Conservation (phyloP, 1,140 invertebrate species). For the Rhagoletis pomonella region DNA sequence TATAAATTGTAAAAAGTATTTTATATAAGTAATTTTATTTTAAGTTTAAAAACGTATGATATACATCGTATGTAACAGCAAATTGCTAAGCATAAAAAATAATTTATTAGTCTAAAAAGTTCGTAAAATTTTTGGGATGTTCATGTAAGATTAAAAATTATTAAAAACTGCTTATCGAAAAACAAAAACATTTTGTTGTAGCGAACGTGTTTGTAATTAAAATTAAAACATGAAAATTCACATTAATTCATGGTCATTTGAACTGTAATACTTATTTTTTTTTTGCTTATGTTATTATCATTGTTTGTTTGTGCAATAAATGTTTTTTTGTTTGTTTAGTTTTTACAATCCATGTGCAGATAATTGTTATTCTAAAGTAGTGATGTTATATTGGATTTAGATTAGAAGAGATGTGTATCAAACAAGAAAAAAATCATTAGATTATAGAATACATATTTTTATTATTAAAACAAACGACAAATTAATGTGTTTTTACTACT, state of each 20-base stretch:
- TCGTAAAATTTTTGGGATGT: not conserved
- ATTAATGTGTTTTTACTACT: not conserved
- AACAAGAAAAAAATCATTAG: conserved; percentile 23
- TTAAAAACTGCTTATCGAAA: not conserved
- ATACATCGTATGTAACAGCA: too few relatives aligned
- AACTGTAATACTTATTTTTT: not conserved
- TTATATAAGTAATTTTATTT: conserved; percentile 12
- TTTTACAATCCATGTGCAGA: not conserved
- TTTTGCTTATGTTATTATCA: not conserved
- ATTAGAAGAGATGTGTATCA: not conserved
- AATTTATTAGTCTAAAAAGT: not conserved
- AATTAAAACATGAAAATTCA: not conserved
- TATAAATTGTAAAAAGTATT: conserved; percentile 28
- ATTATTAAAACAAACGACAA: conserved; percentile 8
- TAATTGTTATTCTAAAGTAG: conserved; percentile 30
- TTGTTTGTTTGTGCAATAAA: not conserved
- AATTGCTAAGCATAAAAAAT: not conserved
- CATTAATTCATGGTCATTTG: not conserved
- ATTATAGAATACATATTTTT: conserved; percentile 34
- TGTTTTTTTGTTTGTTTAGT: not conserved
- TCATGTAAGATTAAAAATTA: not conserved
- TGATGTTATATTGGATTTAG: conserved; percentile 9
- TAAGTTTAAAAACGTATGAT: not conserved
- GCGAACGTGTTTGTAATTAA: not conserved
- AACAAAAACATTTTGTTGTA: not conserved